Evolutionary conservation across 2,888 invertebrate genomes (phyloP).

Genomic region (Phyllotreta cruciferae): DNA sequence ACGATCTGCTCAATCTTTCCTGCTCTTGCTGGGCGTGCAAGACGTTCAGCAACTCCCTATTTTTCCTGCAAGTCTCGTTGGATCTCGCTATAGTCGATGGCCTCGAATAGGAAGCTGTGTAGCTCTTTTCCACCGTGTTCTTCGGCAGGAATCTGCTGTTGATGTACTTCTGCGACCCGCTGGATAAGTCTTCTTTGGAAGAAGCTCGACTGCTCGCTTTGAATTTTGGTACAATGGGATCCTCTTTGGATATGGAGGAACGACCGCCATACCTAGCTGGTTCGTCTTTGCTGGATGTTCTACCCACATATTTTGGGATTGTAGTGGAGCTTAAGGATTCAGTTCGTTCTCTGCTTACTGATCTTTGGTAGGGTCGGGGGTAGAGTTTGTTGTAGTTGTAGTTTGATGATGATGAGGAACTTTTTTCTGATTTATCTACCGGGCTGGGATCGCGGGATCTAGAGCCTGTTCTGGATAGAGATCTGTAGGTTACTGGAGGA

Average conservation of each 20-base stretch:
- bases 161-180: conserved; percentile 57
- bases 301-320: conserved; percentile 47
- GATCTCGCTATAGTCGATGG: conserved; percentile 51
- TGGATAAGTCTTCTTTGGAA: conserved; percentile 55
- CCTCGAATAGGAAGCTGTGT: conserved; percentile 55
- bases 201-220: conserved; percentile 43
- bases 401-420: conserved; percentile 62
- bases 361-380: conserved; percentile 58
- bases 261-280: conserved; percentile 42
- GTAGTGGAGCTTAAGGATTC: conserved; percentile 52
- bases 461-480: conserved; percentile 51
- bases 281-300: conserved; percentile 45
- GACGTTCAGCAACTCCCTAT: conserved; percentile 56
- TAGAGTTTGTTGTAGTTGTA: conserved; percentile 63
- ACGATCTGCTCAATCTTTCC: conserved; percentile 51
- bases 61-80: conserved; percentile 57
- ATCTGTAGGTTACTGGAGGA: conserved; percentile 62
- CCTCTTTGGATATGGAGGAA: conserved; percentile 44
- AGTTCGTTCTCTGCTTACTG: conserved; percentile 54
- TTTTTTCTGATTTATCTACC: conserved; percentile 55
- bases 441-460: conserved; percentile 67
- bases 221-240: conserved; percentile 40
- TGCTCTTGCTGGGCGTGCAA: conserved; percentile 55
- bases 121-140: conserved; percentile 58
- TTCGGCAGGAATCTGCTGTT: conserved; percentile 59